A percentile compares a stretch with the other conserved stretches of the same genome.
Conservation (phyloP, 2,797 vertebrate genomes). For the Cyclopterus lumpus region DNA sequence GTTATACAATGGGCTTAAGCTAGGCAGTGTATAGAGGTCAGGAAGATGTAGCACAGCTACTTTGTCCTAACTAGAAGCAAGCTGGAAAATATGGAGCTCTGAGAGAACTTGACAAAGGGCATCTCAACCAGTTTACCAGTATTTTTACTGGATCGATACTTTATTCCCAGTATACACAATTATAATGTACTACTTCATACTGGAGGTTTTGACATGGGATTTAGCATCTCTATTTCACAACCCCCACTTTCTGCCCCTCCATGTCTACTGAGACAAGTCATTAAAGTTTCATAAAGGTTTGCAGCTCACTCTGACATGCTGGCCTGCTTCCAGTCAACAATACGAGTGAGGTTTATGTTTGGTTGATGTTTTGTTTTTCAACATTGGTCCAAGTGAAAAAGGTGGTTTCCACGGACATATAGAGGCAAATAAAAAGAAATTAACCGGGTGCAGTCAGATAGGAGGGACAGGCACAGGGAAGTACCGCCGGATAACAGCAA, state of each 20-base stretch:
- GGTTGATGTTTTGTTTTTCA: constrained; percentile 22
- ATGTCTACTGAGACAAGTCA: constrained; percentile 15
- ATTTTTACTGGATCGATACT: not conserved
- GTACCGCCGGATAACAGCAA: not conserved
- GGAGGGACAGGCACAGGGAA: not conserved
- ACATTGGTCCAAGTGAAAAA: not conserved
- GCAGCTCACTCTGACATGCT: constrained; percentile 20
- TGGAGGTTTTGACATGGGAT: not conserved
- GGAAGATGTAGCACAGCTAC: constrained; percentile 44
- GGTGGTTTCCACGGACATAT: not conserved
- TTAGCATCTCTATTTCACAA: constrained; percentile 2
- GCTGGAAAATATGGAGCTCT: constrained; percentile 4
- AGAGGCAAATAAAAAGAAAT: not conserved
- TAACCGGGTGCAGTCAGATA: constrained; percentile 1
- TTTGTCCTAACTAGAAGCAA: constrained; percentile 27
- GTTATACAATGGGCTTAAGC: constrained; percentile 48
- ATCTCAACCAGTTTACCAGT: not conserved
- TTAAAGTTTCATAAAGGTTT: constrained; percentile 35
- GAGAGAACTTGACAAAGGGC: not conserved
- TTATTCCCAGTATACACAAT: not conserved
- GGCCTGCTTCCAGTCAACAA: constrained; percentile 22
- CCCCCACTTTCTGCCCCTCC: not conserved
- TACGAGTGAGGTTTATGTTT: constrained; percentile 9
- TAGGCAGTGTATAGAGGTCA: constrained; percentile 47
- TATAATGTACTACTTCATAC: not conserved